A percentile compares a stretch with the other conserved stretches of the same genome.
Conservation (phyloP, 2,888 invertebrate genomes). For the Drosophila mulleri region DNA sequence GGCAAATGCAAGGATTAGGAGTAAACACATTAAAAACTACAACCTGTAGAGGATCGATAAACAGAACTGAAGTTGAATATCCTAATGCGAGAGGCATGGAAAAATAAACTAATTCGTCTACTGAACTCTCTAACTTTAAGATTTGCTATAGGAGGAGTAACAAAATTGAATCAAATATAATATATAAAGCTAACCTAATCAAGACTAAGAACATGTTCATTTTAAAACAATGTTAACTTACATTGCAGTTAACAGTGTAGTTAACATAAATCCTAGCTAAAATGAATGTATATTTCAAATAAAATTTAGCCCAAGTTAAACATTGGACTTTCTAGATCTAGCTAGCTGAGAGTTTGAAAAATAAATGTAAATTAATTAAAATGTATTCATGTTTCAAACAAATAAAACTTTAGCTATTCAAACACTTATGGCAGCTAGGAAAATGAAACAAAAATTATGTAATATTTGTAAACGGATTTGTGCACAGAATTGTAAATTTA, state of each 20-base stretch:
- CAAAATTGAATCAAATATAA: not conserved
- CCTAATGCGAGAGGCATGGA: not conserved
- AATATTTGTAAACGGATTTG: slow-evolving; percentile 16
- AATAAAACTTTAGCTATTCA: not conserved
- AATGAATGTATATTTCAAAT: not conserved
- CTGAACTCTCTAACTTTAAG: not conserved
- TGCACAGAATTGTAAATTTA: slow-evolving; percentile 52
- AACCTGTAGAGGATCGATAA: slow-evolving; percentile 1
- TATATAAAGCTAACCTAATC: not conserved
- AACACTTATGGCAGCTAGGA: not conserved
- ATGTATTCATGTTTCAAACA: not conserved
- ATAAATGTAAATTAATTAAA: not conserved
- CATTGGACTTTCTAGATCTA: not conserved
- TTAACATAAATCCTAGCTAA: not conserved
- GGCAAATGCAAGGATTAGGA: slow-evolving; percentile 27
- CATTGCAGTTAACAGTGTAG: not conserved
- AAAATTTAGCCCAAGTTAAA: not conserved
- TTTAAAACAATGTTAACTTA: not conserved
- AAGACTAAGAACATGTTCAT: not conserved
- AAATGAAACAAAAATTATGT: slow-evolving; percentile 6
- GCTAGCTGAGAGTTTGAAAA: not conserved
- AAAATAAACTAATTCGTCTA: not conserved
- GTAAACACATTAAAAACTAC: slow-evolving; percentile 9
- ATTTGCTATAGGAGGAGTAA: not conserved
- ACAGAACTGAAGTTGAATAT: not conserved